phyloP scores from a whole-genome alignment of 2,888 invertebrate species.

The Scaptomyza polygonia region DNA sequence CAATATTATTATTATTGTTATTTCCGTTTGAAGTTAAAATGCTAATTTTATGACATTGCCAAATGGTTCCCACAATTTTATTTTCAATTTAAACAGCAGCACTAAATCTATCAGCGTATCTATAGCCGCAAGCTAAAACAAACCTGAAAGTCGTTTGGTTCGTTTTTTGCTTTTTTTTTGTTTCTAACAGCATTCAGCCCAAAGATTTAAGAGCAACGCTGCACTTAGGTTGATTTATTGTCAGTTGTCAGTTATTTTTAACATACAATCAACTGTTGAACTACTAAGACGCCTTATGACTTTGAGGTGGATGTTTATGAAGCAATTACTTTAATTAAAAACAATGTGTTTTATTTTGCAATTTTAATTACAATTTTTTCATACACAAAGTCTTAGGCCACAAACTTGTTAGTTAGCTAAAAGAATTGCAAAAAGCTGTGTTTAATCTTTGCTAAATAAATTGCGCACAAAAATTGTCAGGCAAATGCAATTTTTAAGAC shows the following conservation, averaged over 20 bases:
- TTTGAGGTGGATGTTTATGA: slow-evolving; percentile 1
- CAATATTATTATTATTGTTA: background rate
- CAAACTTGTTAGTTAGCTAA: slow-evolving; percentile 34
- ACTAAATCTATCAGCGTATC: slow-evolving; percentile 41
- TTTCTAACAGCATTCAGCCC: slow-evolving; percentile 1
- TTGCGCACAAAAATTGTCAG: slow-evolving; percentile 4
- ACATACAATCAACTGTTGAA: slow-evolving; percentile 13
- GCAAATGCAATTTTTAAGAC: slow-evolving; percentile 7
- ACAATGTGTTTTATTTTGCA: slow-evolving; percentile 2
- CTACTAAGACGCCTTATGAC: slow-evolving; percentile 10
- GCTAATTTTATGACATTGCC: slow-evolving; percentile 33
- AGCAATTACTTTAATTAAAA: background rate
- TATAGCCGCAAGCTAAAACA: slow-evolving; percentile 1
- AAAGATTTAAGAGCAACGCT: slow-evolving; percentile 36
- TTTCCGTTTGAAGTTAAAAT: slow-evolving; percentile 16
- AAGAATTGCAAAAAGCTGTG: background rate
- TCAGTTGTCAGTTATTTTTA: slow-evolving; percentile 9
- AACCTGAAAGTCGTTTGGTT: slow-evolving; percentile 42
- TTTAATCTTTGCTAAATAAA: slow-evolving; percentile 15
- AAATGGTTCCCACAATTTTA: slow-evolving; percentile 52
- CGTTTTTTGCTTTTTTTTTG: slow-evolving; percentile 27
- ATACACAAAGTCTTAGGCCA: slow-evolving; percentile 46
- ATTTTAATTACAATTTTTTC: slow-evolving; percentile 23
- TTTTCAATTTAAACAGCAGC: slow-evolving; percentile 29
- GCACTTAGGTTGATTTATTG: slow-evolving; percentile 49